These are phyloP conservation scores for Tipula helvola DNA, from an alignment of 2,888 invertebrate genomes.

Conservation along the genomic window DNA sequence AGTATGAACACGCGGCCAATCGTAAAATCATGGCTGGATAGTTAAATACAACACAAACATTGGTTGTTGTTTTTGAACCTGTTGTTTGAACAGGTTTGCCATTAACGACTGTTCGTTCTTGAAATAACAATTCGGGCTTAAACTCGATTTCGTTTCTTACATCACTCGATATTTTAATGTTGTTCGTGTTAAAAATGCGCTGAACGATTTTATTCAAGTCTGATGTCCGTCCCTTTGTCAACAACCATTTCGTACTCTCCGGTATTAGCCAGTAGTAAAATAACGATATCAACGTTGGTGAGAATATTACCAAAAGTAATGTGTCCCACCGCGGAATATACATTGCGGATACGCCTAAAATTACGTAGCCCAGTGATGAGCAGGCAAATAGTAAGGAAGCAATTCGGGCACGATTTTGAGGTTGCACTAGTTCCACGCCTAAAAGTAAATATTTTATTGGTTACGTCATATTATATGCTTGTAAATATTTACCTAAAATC, in stretches of 20 bases:
- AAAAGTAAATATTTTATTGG: constrained; percentile 29
- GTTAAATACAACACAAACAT: no score
- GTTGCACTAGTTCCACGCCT: constrained; percentile 61
- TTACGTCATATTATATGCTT: neutral
- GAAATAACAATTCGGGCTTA: no score
- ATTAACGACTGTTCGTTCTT: no score
- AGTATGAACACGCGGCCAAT: constrained; percentile 45
- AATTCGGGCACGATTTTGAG: constrained; percentile 50
- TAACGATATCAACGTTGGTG: constrained; percentile 49
- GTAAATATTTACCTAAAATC: neutral
- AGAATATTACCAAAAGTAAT: constrained; percentile 45
- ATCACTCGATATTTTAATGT: no score
- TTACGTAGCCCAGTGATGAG: constrained; percentile 49
- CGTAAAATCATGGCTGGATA: neutral
- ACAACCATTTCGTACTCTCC: constrained; percentile 57
- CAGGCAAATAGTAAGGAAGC: constrained; percentile 52
- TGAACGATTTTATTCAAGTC: neutral
- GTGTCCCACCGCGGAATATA: constrained; percentile 45
- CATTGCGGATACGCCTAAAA: constrained; percentile 37
- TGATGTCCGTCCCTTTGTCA: constrained; percentile 36
- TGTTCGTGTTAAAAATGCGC: no score
- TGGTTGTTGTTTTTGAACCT: no score
- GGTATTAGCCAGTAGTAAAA: constrained; percentile 48
- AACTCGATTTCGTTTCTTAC: no score
- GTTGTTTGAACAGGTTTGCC: no score